Evolutionary conservation across 2,797 vertebrate species (phyloP).

Genomic region (Margarornis squamiger): DNA sequence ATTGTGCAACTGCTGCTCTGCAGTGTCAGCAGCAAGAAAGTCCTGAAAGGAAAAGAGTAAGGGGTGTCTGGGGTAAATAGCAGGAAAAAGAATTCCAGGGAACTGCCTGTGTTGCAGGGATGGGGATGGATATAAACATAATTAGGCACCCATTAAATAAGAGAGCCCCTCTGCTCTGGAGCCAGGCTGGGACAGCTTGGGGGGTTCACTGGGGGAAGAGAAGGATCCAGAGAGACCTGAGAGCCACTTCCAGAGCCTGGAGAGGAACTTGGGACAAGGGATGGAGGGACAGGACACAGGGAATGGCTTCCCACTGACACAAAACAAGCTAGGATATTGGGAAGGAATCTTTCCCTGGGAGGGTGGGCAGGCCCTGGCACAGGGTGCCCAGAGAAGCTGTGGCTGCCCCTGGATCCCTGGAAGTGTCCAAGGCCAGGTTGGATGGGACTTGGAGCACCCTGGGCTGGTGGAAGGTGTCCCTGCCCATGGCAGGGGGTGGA

Average conservation of each 20-base stretch:
- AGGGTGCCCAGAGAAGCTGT: not conserved
- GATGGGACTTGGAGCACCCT: not conserved
- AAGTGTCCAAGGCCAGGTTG: not conserved
- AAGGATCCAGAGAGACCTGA: not conserved
- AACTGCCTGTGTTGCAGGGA: not conserved
- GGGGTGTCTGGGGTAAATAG: not conserved
- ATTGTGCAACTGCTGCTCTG: not conserved
- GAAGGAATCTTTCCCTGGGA: not conserved
- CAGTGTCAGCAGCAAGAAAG: not conserved
- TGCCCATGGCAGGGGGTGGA: not conserved
- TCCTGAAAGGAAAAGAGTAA: not conserved
- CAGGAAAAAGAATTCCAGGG: not conserved
- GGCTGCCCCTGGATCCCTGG: not conserved
- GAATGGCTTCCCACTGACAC: not conserved
- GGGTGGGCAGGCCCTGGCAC: not conserved
- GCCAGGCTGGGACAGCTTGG: not conserved
- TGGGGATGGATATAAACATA: no score
- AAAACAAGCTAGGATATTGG: not conserved
- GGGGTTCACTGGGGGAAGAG: not conserved
- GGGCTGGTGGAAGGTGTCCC: not conserved
- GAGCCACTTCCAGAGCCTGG: not conserved
- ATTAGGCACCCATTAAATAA: fast-evolving
- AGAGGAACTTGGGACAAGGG: not conserved
- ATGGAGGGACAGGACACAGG: not conserved
- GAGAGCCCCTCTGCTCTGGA: not conserved